These are phyloP conservation scores for Sitophilus oryzae DNA, from an alignment of 1,140 invertebrate species.

Conservation along the genomic window DNA sequence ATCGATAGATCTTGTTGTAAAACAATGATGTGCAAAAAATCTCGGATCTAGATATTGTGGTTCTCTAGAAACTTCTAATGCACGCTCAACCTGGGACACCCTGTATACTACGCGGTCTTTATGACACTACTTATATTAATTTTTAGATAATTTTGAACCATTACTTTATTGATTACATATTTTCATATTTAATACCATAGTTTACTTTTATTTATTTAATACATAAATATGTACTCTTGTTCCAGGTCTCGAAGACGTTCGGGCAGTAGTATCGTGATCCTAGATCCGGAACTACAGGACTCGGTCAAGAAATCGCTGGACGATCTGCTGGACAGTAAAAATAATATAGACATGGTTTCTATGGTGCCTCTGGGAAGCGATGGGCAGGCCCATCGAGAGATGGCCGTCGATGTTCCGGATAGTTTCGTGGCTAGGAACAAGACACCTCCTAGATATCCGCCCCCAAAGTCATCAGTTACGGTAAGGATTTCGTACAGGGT, in stretches of 20 bases:
- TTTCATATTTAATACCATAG: too few relatives aligned
- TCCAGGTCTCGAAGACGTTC: constrained; percentile 59
- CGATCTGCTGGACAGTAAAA: constrained; percentile 40
- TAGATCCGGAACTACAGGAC: constrained; percentile 52
- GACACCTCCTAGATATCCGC: constrained; percentile 85
- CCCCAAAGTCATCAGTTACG: constrained; percentile 54
- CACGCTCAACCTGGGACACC: too few relatives aligned
- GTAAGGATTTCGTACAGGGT: too few relatives aligned
- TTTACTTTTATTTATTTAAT: too few relatives aligned
- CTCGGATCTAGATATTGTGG: too few relatives aligned
- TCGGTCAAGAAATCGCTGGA: constrained; percentile 43
- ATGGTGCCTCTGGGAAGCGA: constrained; percentile 65
- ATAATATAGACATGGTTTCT: constrained; percentile 49
- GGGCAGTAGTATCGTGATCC: constrained; percentile 62
- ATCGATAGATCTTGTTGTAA: too few relatives aligned
- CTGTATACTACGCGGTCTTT: too few relatives aligned
- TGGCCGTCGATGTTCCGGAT: constrained; percentile 97
- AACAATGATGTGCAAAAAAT: too few relatives aligned
- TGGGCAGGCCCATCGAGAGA: constrained; percentile 83
- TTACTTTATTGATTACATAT: too few relatives aligned
- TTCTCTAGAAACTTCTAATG: too few relatives aligned
- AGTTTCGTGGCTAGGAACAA: constrained; percentile 87
- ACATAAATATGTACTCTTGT: background rate
- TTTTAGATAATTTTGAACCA: too few relatives aligned
- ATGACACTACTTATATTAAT: too few relatives aligned